Base-by-base conservation (phyloP, 2,113 vertebrate genomes). In the Amphiprion ocellaris region DNA sequence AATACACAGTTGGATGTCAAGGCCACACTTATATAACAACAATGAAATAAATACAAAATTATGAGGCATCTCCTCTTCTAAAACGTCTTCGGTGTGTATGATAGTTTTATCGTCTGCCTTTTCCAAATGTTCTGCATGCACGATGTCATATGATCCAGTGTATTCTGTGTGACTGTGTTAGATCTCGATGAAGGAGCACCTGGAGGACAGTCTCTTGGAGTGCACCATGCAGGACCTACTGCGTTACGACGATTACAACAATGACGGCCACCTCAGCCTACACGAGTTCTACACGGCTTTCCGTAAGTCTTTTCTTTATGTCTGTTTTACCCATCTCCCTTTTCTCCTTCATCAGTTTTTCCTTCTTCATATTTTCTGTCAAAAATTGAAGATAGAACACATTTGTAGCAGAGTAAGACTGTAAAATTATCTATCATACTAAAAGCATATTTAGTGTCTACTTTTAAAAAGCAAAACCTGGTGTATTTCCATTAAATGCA, bases 211-310 rank as follows among this genome's bases (percentile, higher is more conserved):
- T 72, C 86, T 96, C 2, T 65, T 96, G 87, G 94, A 95, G 14
- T 99, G 98, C 87, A 96, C 94, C 0, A 94, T 96, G 8, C 93
- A 95, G 24, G 96, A 98, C 88, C 95, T 99, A 69, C 95, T 99
- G n/a, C 96, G 90, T 0, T 97, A 98, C 19, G 98, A 99, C 5
- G 98, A 99, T 89, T 98, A 98, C 92, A 96, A 99, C 90, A 95
- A 92, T 0, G 97, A 99, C 0, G 93, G 96, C 0, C 93, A 69
- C 75, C 94, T 99, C 79, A 97, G 93, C 14, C 95, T 98, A 30
- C 96, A 92, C 3, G 98, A 99, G 92, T 94, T 99, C 89, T 98
- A 96, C 87, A 98, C 96, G 0, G 97, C 98, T 56, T 99, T 98
- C 91, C 97, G 97, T 99, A 92, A 98, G 97, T 97, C 52, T 19